phyloP scores from a whole-genome alignment of 2,888 invertebrate genomes.

The Brachypterus glaber region DNA sequence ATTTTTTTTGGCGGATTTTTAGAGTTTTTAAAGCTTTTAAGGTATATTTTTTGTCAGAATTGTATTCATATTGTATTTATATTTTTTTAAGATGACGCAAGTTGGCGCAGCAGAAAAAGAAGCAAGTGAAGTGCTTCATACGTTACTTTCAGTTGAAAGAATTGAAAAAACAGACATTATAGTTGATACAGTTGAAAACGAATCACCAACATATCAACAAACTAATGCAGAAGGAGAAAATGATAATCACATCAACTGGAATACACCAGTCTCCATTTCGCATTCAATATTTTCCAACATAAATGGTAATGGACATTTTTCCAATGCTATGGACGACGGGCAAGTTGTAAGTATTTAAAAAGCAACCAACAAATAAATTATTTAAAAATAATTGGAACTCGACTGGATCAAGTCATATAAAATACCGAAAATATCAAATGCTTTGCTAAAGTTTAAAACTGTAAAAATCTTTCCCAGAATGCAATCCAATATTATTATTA shows the following conservation, averaged over 20 bases:
- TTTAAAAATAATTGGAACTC: too few species aligned
- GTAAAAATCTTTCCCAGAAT: constrained; percentile 13
- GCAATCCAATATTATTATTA: constrained; percentile 4
- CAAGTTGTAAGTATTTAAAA: constrained; percentile 35
- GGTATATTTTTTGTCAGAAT: too few species aligned
- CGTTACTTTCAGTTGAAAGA: constrained; percentile 55
- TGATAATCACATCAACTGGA: constrained; percentile 50
- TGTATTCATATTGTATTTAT: too few species aligned
- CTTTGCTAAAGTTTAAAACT: too few species aligned
- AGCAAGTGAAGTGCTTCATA: constrained; percentile 60
- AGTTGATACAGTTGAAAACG: constrained; percentile 30
- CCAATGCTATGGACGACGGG: constrained; percentile 38
- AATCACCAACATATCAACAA: constrained; percentile 32
- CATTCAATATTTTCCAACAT: constrained; percentile 39
- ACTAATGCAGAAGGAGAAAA: constrained; percentile 28
- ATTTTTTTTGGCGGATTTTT: too few species aligned
- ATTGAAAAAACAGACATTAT: constrained; percentile 46
- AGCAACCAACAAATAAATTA: too few species aligned
- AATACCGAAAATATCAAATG: too few species aligned
- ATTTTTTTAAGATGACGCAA: constrained; percentile 52
- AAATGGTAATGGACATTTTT: constrained; percentile 36
- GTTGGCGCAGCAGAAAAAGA: constrained; percentile 61
- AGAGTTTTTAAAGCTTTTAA: too few species aligned
- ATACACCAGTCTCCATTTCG: constrained; percentile 47
- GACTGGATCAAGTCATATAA: too few species aligned